Base-by-base conservation (phyloP, 1,140 invertebrate species). In the Episyrphus balteatus region DNA sequence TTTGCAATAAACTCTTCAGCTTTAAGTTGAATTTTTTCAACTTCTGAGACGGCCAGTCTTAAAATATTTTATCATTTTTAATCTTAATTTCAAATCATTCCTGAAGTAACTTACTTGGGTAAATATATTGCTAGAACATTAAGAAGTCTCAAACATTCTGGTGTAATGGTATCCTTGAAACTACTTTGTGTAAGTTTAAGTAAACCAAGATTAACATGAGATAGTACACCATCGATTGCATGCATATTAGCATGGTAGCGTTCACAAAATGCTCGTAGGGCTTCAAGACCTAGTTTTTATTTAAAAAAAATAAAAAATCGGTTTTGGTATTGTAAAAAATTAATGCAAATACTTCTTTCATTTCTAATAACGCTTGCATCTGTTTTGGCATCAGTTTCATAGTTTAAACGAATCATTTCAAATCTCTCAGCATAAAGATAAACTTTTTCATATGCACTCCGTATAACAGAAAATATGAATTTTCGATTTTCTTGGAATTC, bases 161-260 rank as follows among this genome's bases (percentile, higher is more conserved):
- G 80, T 12, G 79, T 70, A 17, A 84, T 75, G 17, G 76, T 67
- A 17, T 76, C 74, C 66, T 86, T 87, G 58, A 91, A 86, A 32
- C 76, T 74, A n/a, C 68, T 60, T 14, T 84, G 72, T 49, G 81
- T 77, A 7, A 92, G 58, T 45, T 80, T 72, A 37, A 90, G 62
- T 21, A 91, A 64, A 1, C 88, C 88, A 7, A 81, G 51, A 0
- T 70, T 71, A 50, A 83, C 74, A 44, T 70, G 70, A 38, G 77
- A 72, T 12, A 77, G 70, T 17, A 89, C 79, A 12, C 71, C 72
- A 44, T 81, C 71, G 21, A 86, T 75, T 6, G 66, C 59, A 1
- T 74, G 61, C 46, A 79, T 67, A 69, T 87, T 81, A 12, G 71
- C 61, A 18, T 75, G 70, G 48, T 81, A 81, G 17, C 76, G 71